These are phyloP conservation scores for Octopus sinensis DNA, from an alignment of 1,140 invertebrate species.

Conservation along the genomic window DNA sequence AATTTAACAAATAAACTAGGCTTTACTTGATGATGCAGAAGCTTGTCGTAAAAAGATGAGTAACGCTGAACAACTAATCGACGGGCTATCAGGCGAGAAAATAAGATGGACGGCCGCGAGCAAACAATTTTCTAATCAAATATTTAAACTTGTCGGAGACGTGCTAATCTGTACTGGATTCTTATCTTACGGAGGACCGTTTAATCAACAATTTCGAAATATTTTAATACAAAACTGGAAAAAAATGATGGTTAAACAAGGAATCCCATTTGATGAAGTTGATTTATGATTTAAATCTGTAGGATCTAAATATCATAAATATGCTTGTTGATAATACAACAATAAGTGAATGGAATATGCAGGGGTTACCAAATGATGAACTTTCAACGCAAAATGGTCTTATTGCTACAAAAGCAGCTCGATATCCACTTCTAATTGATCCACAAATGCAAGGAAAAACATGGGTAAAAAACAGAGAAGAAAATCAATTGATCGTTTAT, in stretches of 20 bases:
- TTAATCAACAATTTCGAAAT: conserved; percentile 89
- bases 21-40: conserved; percentile 91
- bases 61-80: conserved; percentile 87
- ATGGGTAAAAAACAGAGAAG: conserved; percentile 74
- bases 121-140: no score
- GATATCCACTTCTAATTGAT: conserved; percentile 83
- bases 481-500: conserved; percentile 81
- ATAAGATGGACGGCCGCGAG: conserved; percentile 91
- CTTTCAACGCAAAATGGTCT: conserved; percentile 87
- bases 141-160: conserved; percentile 89
- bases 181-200: conserved; percentile 91
- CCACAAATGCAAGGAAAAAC: conserved; percentile 74
- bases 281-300: no score
- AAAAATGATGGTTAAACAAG: conserved; percentile 71
- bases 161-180: conserved; percentile 89
- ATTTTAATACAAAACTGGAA: conserved; percentile 79
- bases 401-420: conserved; percentile 72
- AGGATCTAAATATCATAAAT: conserved; percentile 78
- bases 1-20: no score
- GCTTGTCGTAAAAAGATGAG: conserved; percentile 90
- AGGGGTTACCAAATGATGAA: conserved; percentile 80
- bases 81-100: conserved; percentile 89
- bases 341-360: conserved; percentile 87
- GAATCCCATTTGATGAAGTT: conserved; percentile 84
- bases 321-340: conserved; percentile 87